Evolutionary conservation across 2,797 vertebrate species (phyloP).

Genomic region (Garrulus glandarius): DNA sequence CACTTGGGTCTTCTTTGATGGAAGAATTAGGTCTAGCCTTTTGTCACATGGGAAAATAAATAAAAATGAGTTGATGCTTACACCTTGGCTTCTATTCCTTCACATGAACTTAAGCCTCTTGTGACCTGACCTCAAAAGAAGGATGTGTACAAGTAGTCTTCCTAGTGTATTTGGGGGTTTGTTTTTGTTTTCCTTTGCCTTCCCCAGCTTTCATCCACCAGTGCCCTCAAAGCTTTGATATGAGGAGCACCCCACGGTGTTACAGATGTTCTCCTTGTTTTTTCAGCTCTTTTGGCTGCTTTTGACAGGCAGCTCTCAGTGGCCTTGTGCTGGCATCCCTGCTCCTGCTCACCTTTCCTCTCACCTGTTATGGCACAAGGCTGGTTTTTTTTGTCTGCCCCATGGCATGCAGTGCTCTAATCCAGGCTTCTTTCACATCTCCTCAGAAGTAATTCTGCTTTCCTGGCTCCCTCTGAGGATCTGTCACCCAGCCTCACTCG

Average conservation of each 20-base stretch:
- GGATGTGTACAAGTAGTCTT: not conserved
- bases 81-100: not conserved
- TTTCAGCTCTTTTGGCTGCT: not conserved
- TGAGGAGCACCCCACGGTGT: not conserved
- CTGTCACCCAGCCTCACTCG: not conserved
- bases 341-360: not conserved
- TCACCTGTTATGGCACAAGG: not conserved
- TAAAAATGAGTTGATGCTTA: not conserved
- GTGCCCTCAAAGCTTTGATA: constrained; percentile 2
- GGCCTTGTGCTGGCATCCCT: not conserved
- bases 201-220: not conserved
- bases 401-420: accelerated
- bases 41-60: not conserved
- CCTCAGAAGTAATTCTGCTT: not conserved
- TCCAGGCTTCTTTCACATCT: not conserved
- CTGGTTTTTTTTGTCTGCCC: not conserved
- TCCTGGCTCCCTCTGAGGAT: not conserved
- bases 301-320: not conserved
- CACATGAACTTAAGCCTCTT: not conserved
- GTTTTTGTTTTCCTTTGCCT: not conserved
- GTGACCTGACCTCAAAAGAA: not conserved
- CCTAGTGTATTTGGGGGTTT: not conserved
- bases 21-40: not conserved
- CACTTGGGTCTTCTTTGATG: not conserved
- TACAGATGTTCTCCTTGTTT: not conserved